Evolutionary conservation across 2,797 vertebrate genomes (phyloP), one percentile per base, ranked within the genome.

Genomic region (Acipenser ruthenus): DNA sequence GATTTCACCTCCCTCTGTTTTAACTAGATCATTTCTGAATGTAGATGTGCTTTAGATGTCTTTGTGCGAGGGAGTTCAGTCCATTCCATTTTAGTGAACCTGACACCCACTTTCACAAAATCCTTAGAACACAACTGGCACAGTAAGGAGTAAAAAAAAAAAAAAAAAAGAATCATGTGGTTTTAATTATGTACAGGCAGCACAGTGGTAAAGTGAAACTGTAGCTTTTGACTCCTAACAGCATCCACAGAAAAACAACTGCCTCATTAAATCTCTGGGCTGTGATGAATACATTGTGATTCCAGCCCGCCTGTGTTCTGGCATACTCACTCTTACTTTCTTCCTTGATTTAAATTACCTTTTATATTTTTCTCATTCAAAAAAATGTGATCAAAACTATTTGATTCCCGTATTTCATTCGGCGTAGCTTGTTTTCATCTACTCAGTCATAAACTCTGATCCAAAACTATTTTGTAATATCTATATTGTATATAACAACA

Each of bases 101-200:
- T 69, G 72, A 79, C 75, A 75, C 59, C 68, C 64, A 76, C 65
- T n/a, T 67, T 76, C 70, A 66, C 66, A 78, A 75, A 75, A 72
- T 53, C 72, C 67, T 65, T 69, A 70, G 67, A 66, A 79, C 76
- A 55, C 53, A 55, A 55, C 71, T 76, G 73, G 77, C 71, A 78
- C 62, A 73, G 75, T 68, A 63, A 12, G 73, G 69, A 68, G 53
- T 10, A n/a, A n/a, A n/a, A 59, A 23, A 18, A 60, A 18, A 13
- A 65, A 66, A 70, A 63, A 65, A 8, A 50, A 85, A 72, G 73
- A 86, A 89, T 91, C 93, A 94, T 93, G 93, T 93, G 93, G 91
- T 88, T 95, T 85, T 94, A 94, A 97, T 95, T 94, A 94, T 90
- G 93, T 90, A 89, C 92, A 93, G 90, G 89, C 90, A 92, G 91